phyloP scores from a whole-genome alignment of 2,888 invertebrate species.

The Drosophila algonquin region DNA sequence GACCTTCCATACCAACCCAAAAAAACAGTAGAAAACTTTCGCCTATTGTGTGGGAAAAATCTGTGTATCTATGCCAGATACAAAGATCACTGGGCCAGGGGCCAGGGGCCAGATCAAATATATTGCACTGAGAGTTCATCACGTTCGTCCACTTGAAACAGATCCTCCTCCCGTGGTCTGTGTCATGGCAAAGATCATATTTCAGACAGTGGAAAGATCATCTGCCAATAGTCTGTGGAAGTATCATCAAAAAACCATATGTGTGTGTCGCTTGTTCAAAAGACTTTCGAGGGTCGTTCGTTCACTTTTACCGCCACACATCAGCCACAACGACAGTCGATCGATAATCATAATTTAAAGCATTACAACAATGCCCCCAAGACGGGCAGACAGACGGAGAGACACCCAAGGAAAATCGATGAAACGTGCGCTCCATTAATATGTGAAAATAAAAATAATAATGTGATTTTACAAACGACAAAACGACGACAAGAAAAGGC shows the following conservation, averaged over 20 bases:
- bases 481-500: constrained; percentile 17
- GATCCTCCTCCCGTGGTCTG: constrained; percentile 11
- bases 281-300: constrained; percentile 37
- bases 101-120: constrained; percentile 52
- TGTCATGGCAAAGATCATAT: constrained; percentile 6
- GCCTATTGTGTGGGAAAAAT: constrained; percentile 26
- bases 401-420: constrained; percentile 41
- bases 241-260: constrained; percentile 14
- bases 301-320: constrained; percentile 45
- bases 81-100: neutral
- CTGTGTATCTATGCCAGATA: constrained; percentile 47
- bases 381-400: neutral
- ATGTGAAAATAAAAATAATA: constrained; percentile 62
- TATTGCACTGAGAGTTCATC: constrained; percentile 60
- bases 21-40: constrained; percentile 50
- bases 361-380: constrained; percentile 53
- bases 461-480: constrained; percentile 25
- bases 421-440: constrained; percentile 71
- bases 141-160: constrained; percentile 61
- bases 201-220: neutral
- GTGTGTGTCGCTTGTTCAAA: constrained; percentile 22
- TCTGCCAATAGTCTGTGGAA: neutral
- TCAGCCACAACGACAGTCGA: constrained; percentile 13
- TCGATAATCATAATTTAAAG: constrained; percentile 68
- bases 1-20: neutral